A percentile compares a stretch with the other conserved stretches of the same genome.
phyloP scores from a whole-genome alignment of 2,888 invertebrate species.

The Cinara cedri region DNA sequence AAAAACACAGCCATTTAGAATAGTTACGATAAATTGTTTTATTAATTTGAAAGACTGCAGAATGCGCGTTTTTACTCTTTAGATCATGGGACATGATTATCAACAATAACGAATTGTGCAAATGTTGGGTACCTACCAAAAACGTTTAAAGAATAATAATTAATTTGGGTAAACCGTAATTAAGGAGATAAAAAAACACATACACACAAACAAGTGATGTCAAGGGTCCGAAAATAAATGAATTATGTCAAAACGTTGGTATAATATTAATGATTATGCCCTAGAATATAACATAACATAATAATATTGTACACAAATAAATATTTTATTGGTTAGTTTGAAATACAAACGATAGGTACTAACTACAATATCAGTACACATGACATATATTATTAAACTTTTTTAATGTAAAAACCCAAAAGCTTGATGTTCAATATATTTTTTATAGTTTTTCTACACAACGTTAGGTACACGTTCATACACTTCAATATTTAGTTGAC shows the following conservation, averaged over 20 bases:
- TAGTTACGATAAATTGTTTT: conserved; percentile 16
- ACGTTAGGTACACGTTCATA: too few species aligned
- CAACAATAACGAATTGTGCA: conserved; percentile 12
- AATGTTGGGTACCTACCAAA: neutral
- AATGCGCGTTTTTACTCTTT: conserved; percentile 37
- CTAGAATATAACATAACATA: neutral
- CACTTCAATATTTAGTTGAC: too few species aligned
- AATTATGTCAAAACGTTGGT: conserved; percentile 4
- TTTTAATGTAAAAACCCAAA: too few species aligned
- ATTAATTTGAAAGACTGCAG: neutral
- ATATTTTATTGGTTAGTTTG: too few species aligned
- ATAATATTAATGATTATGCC: conserved; percentile 20
- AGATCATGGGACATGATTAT: conserved; percentile 15
- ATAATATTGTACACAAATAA: too few species aligned
- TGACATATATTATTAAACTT: too few species aligned
- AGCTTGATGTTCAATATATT: too few species aligned
- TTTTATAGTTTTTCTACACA: too few species aligned
- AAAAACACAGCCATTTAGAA: conserved; percentile 9
- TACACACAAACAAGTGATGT: conserved; percentile 1
- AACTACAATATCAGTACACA: too few species aligned
- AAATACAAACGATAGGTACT: too few species aligned
- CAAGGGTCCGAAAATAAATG: conserved; percentile 26
- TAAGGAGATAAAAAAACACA: conserved; percentile 41
- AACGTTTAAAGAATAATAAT: conserved; percentile 42
- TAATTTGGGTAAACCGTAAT: conserved; percentile 44